Percentiles rank a stretch among this genome's conserved stretches.
Evolutionary conservation across 2,888 invertebrate species (phyloP).

Genomic region (Himalopsyche tibetana): DNA sequence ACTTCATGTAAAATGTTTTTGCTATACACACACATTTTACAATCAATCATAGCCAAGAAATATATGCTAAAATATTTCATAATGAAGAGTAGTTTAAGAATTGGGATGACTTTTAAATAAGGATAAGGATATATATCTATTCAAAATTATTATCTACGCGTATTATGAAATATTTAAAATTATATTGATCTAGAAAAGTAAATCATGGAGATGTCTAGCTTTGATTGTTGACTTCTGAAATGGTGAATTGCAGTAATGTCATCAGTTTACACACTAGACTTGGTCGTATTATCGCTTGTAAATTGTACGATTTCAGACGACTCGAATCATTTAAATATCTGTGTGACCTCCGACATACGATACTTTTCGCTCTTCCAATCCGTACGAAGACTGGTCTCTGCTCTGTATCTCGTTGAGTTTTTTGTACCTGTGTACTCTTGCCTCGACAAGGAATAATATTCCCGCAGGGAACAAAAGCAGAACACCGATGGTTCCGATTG

Average conservation of each 20-base stretch:
- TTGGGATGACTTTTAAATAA: no score
- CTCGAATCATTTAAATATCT: conserved; percentile 78
- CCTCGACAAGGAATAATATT: conserved; percentile 89
- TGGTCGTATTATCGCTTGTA: not conserved
- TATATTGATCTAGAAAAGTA: no score
- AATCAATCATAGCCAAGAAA: no score
- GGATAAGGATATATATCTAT: no score
- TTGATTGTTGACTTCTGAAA: no score
- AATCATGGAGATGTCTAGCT: no score
- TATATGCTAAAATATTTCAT: no score
- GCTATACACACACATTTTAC: no score
- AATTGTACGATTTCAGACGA: conserved; percentile 29
- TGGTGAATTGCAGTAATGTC: not conserved
- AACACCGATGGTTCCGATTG: conserved; percentile 88
- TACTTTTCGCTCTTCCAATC: conserved; percentile 81
- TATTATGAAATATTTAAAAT: no score
- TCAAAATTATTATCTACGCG: no score
- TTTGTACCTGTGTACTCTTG: conserved; percentile 85
- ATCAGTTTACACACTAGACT: not conserved
- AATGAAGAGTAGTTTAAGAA: no score
- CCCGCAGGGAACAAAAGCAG: conserved; percentile 86
- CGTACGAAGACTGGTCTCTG: conserved; percentile 81
- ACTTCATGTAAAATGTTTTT: no score
- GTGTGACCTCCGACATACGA: conserved; percentile 79
- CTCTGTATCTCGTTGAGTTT: conserved; percentile 83